Evolutionary conservation across 2,113 vertebrate species (phyloP), one percentile per base, ranked within the genome.

Genomic region (Dasyprocta punctata): DNA sequence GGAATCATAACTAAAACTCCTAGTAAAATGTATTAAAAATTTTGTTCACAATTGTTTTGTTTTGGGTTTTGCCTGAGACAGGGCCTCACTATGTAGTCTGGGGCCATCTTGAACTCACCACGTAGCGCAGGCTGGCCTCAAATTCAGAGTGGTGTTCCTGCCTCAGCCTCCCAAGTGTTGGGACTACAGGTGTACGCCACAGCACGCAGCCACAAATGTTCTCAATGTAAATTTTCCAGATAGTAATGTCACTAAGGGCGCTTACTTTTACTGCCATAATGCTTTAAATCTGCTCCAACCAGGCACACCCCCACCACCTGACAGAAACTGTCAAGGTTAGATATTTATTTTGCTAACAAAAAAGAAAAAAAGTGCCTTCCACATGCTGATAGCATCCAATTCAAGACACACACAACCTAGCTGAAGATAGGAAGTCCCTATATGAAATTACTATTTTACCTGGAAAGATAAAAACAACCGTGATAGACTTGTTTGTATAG

Each of bases 1-100:
- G 26, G 13, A 94, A 69, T 86, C 73, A 65, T 47, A 69, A 73
- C 9, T 92, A 54, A 82, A 52, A 77, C 28, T 75, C 87, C 87
- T 41, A 75, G 5, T 91, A 95, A 93, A 86, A 94, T 36, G 33
- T 38, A 28, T 52, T 81, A 82, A 93, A 61, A 90, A 77, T 60
- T 60, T 24, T 92, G 30, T 92, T n/a, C 41, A 28, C 52, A 44
- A 75, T 47, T 75, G 22, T 47, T 73, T 73, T 41, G 2, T 24
- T 41, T 44, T 44, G 71, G 20, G 71, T 73, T 38, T 41, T 71
- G 13, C 36, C 47, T 75, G 24, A 28, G 41, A 47, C 24, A 28
- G 26, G 26, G 24, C 26, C 41, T 73, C 38, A 24, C 19, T 77
- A 28, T 17, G 67, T n/a, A 69, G 67, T 20, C 20, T 5, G 30